A percentile compares a stretch with the other conserved stretches of the same genome.
These are phyloP conservation scores for Channa maculata DNA, from an alignment of 2,113 vertebrate genomes.

Conservation along the genomic window DNA sequence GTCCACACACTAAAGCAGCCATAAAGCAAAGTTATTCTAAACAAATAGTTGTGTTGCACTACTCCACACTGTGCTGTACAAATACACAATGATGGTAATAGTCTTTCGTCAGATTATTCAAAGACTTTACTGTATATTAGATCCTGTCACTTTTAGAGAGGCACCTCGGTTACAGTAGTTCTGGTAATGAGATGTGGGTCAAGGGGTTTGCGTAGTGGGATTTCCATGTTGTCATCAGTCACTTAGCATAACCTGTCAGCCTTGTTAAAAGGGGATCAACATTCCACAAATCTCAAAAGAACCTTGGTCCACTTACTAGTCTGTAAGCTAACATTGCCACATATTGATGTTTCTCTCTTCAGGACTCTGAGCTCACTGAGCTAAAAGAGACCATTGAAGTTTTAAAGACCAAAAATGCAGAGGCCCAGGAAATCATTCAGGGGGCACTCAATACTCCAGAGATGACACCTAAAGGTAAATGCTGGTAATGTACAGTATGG, in stretches of 20 bases:
- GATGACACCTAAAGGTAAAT: slow-evolving; percentile 88
- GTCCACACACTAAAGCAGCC: too few species aligned
- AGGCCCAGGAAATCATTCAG: slow-evolving; percentile 94
- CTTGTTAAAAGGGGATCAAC: slow-evolving; percentile 27
- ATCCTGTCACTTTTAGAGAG: slow-evolving; percentile 4
- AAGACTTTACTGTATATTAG: not conserved
- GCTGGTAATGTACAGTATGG: not conserved
- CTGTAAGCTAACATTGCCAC: slow-evolving; percentile 10
- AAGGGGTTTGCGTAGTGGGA: slow-evolving; percentile 34
- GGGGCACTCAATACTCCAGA: slow-evolving; percentile 90
- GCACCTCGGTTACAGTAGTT: slow-evolving; percentile 10
- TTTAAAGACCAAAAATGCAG: slow-evolving; percentile 93
- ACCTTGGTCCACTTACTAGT: slow-evolving; percentile 30
- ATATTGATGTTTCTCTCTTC: slow-evolving; percentile 28
- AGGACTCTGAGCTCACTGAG: slow-evolving; percentile 93
- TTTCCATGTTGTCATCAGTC: slow-evolving; percentile 47
- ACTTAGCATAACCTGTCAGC: slow-evolving; percentile 39
- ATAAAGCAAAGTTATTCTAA: too few species aligned
- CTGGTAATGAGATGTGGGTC: slow-evolving; percentile 21
- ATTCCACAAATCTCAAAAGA: slow-evolving; percentile 13
- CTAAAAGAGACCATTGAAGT: slow-evolving; percentile 94
- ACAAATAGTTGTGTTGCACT: too few species aligned
- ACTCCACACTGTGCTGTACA: too few species aligned
- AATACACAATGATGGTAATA: slow-evolving; percentile 1
- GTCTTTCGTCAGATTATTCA: not conserved